These are phyloP conservation scores for Mythimna ferrago DNA, from an alignment of 2,888 invertebrate species.

Conservation along the genomic window DNA sequence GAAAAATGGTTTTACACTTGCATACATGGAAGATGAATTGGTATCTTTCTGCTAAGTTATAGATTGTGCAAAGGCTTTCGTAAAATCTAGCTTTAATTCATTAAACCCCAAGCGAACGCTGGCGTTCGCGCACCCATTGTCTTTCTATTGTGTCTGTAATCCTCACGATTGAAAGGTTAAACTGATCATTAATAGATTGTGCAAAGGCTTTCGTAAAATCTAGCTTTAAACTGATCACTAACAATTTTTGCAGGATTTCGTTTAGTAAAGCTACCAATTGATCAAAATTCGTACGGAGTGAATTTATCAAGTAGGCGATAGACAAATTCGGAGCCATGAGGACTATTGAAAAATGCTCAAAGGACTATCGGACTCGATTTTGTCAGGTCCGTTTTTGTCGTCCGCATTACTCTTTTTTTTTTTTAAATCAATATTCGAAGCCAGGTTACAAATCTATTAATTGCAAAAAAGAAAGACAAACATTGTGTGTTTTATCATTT, in stretches of 20 bases:
- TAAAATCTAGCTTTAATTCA: neutral
- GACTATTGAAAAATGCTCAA: neutral
- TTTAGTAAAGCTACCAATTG: constrained; percentile 1
- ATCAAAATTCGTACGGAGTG: neutral
- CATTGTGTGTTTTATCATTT: too few relatives aligned
- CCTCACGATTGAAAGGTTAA: too few relatives aligned
- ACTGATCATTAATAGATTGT: neutral
- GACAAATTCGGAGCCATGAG: neutral
- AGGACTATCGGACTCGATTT: neutral
- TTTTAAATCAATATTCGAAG: too few relatives aligned
- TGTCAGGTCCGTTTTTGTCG: too few relatives aligned
- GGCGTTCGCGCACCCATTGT: too few relatives aligned
- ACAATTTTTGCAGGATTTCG: neutral
- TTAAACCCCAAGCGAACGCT: too few relatives aligned
- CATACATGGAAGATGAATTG: constrained; percentile 24
- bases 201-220: constrained; percentile 5
- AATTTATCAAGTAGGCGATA: neutral
- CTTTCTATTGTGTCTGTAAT: too few relatives aligned
- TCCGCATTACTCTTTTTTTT: too few relatives aligned
- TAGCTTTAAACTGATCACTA: neutral
- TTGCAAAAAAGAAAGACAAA: too few relatives aligned
- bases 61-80: constrained; percentile 6
- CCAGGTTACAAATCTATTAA: too few relatives aligned
- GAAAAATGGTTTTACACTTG: constrained; percentile 30
- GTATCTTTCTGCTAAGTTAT: constrained; percentile 12